phyloP scores from a whole-genome alignment of 2,888 invertebrate genomes.

The Chrysomela aeneicollis region DNA sequence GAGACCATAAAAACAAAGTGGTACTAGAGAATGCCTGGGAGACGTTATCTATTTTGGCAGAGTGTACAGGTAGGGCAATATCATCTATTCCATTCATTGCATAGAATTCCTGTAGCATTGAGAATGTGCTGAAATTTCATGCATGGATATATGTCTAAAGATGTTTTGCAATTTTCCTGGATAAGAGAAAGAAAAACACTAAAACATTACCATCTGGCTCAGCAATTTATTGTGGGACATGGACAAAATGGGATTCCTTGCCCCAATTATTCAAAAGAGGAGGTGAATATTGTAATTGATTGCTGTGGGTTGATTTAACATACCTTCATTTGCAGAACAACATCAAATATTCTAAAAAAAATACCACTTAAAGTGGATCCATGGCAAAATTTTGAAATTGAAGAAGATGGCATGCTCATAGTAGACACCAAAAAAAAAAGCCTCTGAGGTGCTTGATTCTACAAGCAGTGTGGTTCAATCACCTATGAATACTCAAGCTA shows the following conservation, averaged over 20 bases:
- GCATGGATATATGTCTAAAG: no score
- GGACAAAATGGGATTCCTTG: slow-evolving; percentile 9
- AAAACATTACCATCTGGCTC: slow-evolving; percentile 5
- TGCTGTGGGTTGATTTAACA: no score
- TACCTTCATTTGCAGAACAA: slow-evolving; percentile 2
- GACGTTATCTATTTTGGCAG: not conserved
- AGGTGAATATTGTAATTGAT: slow-evolving; percentile 4
- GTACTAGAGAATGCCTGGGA: slow-evolving; percentile 8
- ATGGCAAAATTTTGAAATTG: not conserved
- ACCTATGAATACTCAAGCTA: not conserved
- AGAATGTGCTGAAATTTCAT: no score
- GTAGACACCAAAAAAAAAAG: not conserved
- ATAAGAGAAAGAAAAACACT: slow-evolving; percentile 4
- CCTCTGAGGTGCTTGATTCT: not conserved
- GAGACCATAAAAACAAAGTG: slow-evolving; percentile 8
- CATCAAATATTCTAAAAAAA: not conserved
- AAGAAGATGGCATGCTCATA: not conserved
- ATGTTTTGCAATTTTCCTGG: no score
- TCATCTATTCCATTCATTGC: no score
- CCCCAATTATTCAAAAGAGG: slow-evolving; percentile 5
- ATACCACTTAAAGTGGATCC: not conserved
- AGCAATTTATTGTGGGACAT: not conserved
- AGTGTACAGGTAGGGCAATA: slow-evolving; percentile 9
- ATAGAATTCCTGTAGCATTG: no score
- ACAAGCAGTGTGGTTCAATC: not conserved